These are phyloP conservation scores for Ptilorrhoa leucosticta DNA, from an alignment of 2,113 vertebrate species.

Conservation along the genomic window DNA sequence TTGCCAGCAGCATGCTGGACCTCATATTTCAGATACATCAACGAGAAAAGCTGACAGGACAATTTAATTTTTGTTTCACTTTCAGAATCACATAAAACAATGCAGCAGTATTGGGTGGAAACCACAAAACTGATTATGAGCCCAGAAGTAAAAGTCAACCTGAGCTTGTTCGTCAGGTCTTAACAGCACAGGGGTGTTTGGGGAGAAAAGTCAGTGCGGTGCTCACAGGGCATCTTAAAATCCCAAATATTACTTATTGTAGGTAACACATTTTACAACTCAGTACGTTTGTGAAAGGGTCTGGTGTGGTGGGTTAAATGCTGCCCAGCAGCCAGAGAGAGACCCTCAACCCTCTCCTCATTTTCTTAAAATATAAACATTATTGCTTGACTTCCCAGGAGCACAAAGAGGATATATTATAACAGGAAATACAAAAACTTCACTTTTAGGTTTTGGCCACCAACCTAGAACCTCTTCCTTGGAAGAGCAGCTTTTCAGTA, in stretches of 20 bases:
- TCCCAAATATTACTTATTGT: fast-evolving
- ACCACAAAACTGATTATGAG: neutral
- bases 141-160: neutral
- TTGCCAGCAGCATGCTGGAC: fast-evolving
- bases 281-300: neutral
- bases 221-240: neutral
- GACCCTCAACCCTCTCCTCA: neutral
- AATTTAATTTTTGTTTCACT: neutral
- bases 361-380: neutral
- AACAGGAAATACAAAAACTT: neutral
- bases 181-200: neutral
- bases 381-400: neutral
- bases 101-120: neutral
- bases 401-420: neutral
- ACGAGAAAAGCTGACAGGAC: neutral
- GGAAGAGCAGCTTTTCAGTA: neutral
- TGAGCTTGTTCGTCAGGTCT: neutral
- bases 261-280: neutral
- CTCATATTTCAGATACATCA: neutral
- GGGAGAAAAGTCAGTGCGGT: neutral
- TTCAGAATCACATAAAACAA: constrained; percentile 5
- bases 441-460: neutral
- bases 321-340: neutral
- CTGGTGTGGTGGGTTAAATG: neutral
- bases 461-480: neutral